Evolutionary conservation across 2,797 vertebrate genomes (phyloP).

Genomic region (Sibirionetta formosa): DNA sequence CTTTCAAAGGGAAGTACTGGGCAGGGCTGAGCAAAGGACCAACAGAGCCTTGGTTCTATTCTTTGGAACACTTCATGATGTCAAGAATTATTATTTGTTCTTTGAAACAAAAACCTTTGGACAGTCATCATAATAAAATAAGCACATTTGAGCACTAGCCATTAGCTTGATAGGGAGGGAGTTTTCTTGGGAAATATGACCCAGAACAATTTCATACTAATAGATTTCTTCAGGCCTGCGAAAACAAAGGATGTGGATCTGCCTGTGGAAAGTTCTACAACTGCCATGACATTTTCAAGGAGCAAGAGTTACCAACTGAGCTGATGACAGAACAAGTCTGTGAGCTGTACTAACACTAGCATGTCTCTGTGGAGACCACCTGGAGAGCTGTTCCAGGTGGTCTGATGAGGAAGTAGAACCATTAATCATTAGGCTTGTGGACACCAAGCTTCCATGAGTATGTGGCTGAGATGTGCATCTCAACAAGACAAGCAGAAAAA

Average conservation of each 20-base stretch:
- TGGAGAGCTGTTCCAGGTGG: conserved; percentile 29
- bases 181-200: background rate
- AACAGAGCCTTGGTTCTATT: background rate
- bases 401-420: background rate
- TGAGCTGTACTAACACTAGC: background rate
- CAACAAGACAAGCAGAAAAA: conserved; percentile 39
- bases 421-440: background rate
- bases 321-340: conserved; percentile 10
- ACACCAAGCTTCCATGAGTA: background rate
- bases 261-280: background rate
- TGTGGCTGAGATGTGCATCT: conserved; percentile 36
- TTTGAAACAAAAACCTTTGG: conserved; percentile 31
- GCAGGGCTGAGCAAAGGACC: background rate
- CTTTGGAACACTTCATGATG: background rate
- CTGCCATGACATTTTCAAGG: conserved; percentile 9
- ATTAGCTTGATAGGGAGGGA: background rate
- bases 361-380: background rate
- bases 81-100: background rate
- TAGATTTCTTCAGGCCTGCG: background rate
- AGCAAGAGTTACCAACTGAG: background rate
- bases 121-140: background rate
- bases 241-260: conserved; percentile 5
- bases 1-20: background rate
- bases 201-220: background rate
- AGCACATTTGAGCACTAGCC: background rate